Base-by-base conservation (phyloP, 1,140 invertebrate genomes). In the Wiebesia pumilae region DNA sequence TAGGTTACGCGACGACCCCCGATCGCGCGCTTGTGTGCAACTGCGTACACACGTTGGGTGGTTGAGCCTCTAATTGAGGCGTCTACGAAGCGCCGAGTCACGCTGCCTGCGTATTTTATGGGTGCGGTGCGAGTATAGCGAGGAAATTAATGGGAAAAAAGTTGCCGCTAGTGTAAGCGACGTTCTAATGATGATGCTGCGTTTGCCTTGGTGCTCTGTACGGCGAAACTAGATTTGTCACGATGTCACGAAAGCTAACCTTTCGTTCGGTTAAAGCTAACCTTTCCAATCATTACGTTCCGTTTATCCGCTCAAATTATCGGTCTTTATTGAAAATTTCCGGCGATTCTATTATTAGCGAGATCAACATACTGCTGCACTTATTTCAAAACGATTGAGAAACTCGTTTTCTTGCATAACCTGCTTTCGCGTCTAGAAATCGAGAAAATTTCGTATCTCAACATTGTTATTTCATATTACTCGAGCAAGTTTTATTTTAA, bases 61-160 rank as follows among this genome's bases (percentile, higher is more conserved):
- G n/a, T 69, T 35, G 78, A 35, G 47, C n/a, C 77, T 62, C 79
- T 81, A 65, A 81, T 81, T 81, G 54, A 81, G 58, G 51, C 58
- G 51, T 79, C 43, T 54, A 2, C 43, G 12, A 78, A 51, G 43
- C 30, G 43, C 75, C 35, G 35, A 54, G 77, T 77, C 75, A 47
- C n/a, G 75, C 10, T 21, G 33, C 71, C 3, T 9, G 21, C 16
- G 27, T 40, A 54, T 54, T 54, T 54, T 19, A 54, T 19, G 51
- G 9, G 16, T 21, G 51, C 51, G 16, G 51, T 54, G 16, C 7
- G 16, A 9, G 7, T 27, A 54, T 19, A 7, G 9, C n/a, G 43
- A 54, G 30, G n/a, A 69, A 69, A 69, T 33, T 69, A 33, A 33
- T 69, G 65, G 65, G 21, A 71, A 14, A 71, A 71, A 38, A 71